These are phyloP conservation scores for Ochotona curzoniae DNA, from an alignment of 2,113 vertebrate genomes.

Conservation along the genomic window DNA sequence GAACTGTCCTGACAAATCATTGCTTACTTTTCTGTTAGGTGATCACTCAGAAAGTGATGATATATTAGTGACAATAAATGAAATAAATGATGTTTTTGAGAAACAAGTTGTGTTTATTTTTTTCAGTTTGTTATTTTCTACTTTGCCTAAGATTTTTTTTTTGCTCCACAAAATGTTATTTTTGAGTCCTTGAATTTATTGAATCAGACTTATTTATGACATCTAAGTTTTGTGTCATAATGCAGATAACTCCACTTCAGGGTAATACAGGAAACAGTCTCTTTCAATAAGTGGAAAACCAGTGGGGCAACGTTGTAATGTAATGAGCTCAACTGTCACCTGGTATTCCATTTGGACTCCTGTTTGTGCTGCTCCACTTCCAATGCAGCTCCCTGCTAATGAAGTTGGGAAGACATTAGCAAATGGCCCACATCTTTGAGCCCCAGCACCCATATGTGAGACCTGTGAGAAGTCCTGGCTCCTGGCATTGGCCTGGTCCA, in stretches of 20 bases:
- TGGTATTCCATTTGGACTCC: too few relatives aligned
- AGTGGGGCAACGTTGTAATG: too few relatives aligned
- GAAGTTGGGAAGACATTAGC: too few relatives aligned
- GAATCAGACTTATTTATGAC: constrained; percentile 34
- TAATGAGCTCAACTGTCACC: too few relatives aligned
- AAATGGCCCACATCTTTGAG: too few relatives aligned
- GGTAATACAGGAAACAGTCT: constrained; percentile 30
- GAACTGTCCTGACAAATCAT: background rate
- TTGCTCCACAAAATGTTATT: background rate
- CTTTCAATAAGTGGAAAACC: background rate
- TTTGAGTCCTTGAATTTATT: constrained; percentile 43
- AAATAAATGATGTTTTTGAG: constrained; percentile 16
- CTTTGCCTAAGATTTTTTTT: constrained; percentile 17
- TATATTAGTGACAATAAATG: background rate
- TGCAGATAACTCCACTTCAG: background rate
- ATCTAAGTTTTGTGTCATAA: background rate
- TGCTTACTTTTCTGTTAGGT: constrained; percentile 26
- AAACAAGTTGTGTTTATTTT: background rate
- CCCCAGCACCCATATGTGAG: too few relatives aligned
- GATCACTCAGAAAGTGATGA: background rate
- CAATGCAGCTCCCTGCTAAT: too few relatives aligned
- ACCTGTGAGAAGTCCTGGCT: too few relatives aligned
- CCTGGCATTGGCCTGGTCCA: too few relatives aligned
- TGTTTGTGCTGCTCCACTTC: too few relatives aligned
- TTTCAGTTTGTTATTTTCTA: constrained; percentile 30